Conservation (phyloP, 2,888 invertebrate species). For the Oxyscelio sp. region DNA sequence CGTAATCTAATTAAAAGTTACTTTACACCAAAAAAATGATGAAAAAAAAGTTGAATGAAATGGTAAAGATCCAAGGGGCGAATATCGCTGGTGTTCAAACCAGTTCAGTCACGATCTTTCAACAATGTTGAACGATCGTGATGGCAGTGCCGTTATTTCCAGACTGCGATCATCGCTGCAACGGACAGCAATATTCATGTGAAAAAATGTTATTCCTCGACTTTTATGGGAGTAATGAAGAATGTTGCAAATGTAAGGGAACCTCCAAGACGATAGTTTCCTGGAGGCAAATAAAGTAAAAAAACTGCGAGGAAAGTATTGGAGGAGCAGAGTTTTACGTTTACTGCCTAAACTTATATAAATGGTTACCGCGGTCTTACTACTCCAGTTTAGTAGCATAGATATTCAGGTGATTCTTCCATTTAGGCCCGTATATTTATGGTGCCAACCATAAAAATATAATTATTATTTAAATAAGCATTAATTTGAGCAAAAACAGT, state of each 20-base stretch:
- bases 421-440: no score
- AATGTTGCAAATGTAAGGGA: slow-evolving; percentile 61
- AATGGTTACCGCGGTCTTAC: not conserved
- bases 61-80: slow-evolving; percentile 48
- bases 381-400: slow-evolving; percentile 9
- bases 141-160: slow-evolving; percentile 61
- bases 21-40: not conserved
- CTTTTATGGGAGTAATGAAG: slow-evolving; percentile 62
- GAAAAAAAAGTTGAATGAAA: slow-evolving; percentile 34
- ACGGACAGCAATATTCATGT: slow-evolving; percentile 65
- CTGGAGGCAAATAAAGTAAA: slow-evolving; percentile 41
- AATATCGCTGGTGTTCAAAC: slow-evolving; percentile 51
- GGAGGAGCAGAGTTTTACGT: slow-evolving; percentile 9
- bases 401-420: no score
- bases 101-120: slow-evolving; percentile 69
- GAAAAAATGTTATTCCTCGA: slow-evolving; percentile 57
- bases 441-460: no score
- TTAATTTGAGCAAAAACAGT: no score
- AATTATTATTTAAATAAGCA: no score
- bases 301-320: slow-evolving; percentile 31
- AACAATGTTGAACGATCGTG: slow-evolving; percentile 69
- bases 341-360: slow-evolving; percentile 24
- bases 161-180: slow-evolving; percentile 58
- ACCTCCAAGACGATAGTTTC: slow-evolving; percentile 55
- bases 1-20: slow-evolving; percentile 48